Percentiles rank a stretch among this genome's conserved stretches.
phyloP scores from a whole-genome alignment of 1,140 invertebrate species.

The Augochlora pura region DNA sequence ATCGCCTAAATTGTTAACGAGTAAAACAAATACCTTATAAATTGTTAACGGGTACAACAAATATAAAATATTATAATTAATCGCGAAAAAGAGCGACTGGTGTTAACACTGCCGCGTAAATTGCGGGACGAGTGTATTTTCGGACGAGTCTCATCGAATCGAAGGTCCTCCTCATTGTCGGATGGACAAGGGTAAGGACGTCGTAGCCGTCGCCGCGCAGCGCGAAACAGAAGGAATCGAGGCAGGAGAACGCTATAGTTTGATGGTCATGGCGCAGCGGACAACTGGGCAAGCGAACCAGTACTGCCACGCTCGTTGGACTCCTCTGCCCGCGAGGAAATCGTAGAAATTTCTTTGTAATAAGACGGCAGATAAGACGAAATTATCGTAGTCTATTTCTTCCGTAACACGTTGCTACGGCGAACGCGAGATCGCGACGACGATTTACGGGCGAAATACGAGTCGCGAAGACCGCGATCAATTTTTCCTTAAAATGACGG shows the following conservation, averaged over 20 bases:
- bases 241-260: slow-evolving; percentile 49
- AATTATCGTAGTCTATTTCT: slow-evolving; percentile 40
- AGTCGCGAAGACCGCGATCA: too few species aligned
- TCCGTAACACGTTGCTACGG: not conserved
- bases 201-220: not conserved
- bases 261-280: slow-evolving; percentile 56
- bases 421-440: too few species aligned
- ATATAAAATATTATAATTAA: too few species aligned
- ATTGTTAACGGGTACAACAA: too few species aligned
- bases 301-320: slow-evolving; percentile 45
- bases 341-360: slow-evolving; percentile 58
- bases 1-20: too few species aligned
- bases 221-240: slow-evolving; percentile 40
- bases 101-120: too few species aligned
- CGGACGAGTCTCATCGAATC: too few species aligned
- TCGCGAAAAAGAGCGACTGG: too few species aligned
- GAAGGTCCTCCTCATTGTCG: not conserved
- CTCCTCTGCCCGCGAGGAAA: slow-evolving; percentile 54
- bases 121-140: too few species aligned
- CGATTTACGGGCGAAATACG: too few species aligned
- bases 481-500: too few species aligned
- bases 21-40: too few species aligned
- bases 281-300: slow-evolving; percentile 52
- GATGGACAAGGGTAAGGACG: not conserved
- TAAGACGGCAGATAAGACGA: slow-evolving; percentile 46